Evolutionary conservation across 2,888 invertebrate genomes (phyloP), one percentile per base, ranked within the genome.

Genomic region (Yponomeuta malinellus): DNA sequence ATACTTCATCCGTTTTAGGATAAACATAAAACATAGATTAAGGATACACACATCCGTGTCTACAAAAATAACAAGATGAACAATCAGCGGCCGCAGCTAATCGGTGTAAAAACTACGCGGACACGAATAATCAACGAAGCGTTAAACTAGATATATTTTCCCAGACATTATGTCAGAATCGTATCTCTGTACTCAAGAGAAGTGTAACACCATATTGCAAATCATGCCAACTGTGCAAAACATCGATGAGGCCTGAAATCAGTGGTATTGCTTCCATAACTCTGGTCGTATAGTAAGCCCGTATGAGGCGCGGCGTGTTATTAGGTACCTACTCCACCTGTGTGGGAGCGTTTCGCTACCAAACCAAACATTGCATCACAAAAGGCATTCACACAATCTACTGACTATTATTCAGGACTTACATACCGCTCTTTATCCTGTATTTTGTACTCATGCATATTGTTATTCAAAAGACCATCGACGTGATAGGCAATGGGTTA

Each of bases 221-320:
- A 59, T 43, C 8, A 43, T 59, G 52, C 15, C 15, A 59, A 59
- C 52, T 59, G 43, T 43, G 52, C 52, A 59, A 59, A 59, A 59
- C 52, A 59, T 59, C 52, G 52, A 59, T 59, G 52, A 59, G 52
- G 15, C 52, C 52, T 59, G 15, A 52, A 52, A 48, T 68, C 68
- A 68, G 48, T 29, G 33, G 2, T 37, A 67, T 37, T 10, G 9
- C 33, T 65, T 48, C n/a, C 68, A 48, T 31, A 68, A 59, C 29
- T 12, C n/a, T 2, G 23, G 68, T 31, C 31, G 65, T 12, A 65
- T 33, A 12, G 31, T 23, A 68, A 23, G 65, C 70, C 70, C 70
- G 70, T 48, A 70, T 70, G 70, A 63, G 70, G 63, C 10, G 70
- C 63, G 70, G 63, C 52, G 52, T 68, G 52, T 52, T 48, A 68